Conservation (phyloP, 2,888 invertebrate species). For the Andricus curvator region DNA sequence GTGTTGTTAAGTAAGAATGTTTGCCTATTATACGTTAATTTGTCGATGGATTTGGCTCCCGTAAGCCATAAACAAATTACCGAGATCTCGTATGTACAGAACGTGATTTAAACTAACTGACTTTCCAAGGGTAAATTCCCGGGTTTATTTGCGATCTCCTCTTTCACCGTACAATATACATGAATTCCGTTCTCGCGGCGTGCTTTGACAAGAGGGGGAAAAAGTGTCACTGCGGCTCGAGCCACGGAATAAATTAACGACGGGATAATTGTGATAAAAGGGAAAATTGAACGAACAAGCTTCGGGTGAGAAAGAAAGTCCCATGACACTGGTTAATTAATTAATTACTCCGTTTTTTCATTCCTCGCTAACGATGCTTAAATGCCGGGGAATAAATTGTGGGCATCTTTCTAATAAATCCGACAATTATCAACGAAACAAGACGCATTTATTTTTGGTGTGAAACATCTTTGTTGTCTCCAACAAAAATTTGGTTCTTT, state of each 20-base stretch:
- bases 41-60: conserved; percentile 31
- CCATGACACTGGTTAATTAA: conserved; percentile 16
- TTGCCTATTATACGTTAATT: conserved; percentile 34
- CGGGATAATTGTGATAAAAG: conserved; percentile 37
- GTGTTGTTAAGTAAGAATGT: conserved; percentile 24
- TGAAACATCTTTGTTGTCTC: background rate
- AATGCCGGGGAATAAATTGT: background rate
- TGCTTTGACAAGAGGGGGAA: conserved; percentile 31
- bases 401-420: too few relatives aligned
- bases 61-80: conserved; percentile 40
- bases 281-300: conserved; percentile 26
- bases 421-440: background rate
- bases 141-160: conserved; percentile 33
- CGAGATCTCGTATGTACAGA: conserved; percentile 3
- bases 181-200: conserved; percentile 38
- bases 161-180: conserved; percentile 30
- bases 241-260: conserved; percentile 29
- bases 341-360: conserved; percentile 24
- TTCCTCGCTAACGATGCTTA: background rate
- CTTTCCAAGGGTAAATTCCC: conserved; percentile 40
- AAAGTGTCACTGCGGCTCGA: conserved; percentile 23
- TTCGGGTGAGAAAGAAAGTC: conserved; percentile 17
- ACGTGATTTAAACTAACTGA: conserved; percentile 36
- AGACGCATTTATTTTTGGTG: background rate
- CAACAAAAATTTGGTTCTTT: too few relatives aligned